Conservation (phyloP, 2,797 vertebrate species). For the Bovichtus variegatus region DNA sequence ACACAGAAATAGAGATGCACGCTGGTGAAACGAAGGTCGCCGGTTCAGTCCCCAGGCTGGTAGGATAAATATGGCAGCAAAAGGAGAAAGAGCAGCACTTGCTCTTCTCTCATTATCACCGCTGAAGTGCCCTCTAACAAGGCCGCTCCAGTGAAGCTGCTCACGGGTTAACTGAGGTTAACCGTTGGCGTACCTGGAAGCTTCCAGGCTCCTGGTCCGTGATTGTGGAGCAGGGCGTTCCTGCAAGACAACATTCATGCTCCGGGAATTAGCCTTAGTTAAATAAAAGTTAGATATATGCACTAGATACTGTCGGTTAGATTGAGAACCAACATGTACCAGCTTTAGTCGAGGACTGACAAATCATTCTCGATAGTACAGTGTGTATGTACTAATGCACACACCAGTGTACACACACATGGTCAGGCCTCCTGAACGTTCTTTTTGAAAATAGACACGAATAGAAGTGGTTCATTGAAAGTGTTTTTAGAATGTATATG, state of each 20-base stretch:
- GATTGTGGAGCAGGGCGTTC: not conserved
- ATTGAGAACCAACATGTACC: not conserved
- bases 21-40: conserved; percentile 18
- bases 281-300: not conserved
- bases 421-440: too few relatives aligned
- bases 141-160: not conserved
- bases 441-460: too few relatives aligned
- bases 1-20: conserved; percentile 1
- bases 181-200: not conserved
- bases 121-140: conserved; percentile 22
- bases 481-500: too few relatives aligned
- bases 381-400: not conserved
- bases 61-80: not conserved
- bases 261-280: not conserved
- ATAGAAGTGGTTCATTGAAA: too few relatives aligned
- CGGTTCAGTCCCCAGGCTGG: not conserved
- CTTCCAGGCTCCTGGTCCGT: conserved; percentile 35
- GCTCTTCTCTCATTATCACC: not conserved
- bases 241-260: not conserved
- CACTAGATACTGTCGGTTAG: not conserved
- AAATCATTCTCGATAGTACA: not conserved
- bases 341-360: not conserved
- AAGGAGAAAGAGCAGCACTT: conserved; percentile 5
- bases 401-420: not conserved
- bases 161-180: not conserved